Evolutionary conservation across 2,113 vertebrate species (phyloP), one percentile per base, ranked within the genome.

Genomic region (Pseudorectes ferrugineus): DNA sequence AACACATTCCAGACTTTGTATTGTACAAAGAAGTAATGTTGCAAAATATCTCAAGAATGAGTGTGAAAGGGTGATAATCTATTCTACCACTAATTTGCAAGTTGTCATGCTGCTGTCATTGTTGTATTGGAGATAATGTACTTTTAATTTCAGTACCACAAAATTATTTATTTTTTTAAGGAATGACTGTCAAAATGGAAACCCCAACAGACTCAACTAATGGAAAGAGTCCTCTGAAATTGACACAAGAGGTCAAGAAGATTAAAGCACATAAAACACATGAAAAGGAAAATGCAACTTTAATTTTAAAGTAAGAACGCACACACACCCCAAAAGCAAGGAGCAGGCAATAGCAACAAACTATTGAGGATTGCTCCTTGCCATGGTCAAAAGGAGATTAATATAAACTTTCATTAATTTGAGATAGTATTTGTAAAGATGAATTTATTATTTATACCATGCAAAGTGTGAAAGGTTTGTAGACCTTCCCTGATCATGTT

Each of bases 1-100:
- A 93, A 77, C 94, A 96, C 79, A 58, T 70, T 61, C 11, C 17
- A 76, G 29, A 43, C 35, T 88, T 85, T 19, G 21, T 88, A 66
- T 19, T 62, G 46, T 75, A 74, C 13, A 42, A 81, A 76, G 42
- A 85, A 73, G 51, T 42, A 58, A 61, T 89, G 67, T 73, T 94
- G 62, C 71, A 91, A 95, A 95, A 73, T 70, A 91, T 33, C 14
- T 73, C 31, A 49, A 40, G 88, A 94, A 85, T 14, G 1, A 52
- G 42, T 66, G 87, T 76, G 89, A 89, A 97, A 88, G 28, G 26
- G 49, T 72, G 87, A 72, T 94, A 89, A 95, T 68, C 15, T 45
- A 17, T 85, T 93, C 66, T 74, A 74, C 17, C 28, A 79, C 70
- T 96, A 85, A 96, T 96, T 96, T 95, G 6, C 94, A 96, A 61